Base-by-base conservation (phyloP, 1,140 invertebrate genomes). In the Caenorhabditis brenneri region DNA sequence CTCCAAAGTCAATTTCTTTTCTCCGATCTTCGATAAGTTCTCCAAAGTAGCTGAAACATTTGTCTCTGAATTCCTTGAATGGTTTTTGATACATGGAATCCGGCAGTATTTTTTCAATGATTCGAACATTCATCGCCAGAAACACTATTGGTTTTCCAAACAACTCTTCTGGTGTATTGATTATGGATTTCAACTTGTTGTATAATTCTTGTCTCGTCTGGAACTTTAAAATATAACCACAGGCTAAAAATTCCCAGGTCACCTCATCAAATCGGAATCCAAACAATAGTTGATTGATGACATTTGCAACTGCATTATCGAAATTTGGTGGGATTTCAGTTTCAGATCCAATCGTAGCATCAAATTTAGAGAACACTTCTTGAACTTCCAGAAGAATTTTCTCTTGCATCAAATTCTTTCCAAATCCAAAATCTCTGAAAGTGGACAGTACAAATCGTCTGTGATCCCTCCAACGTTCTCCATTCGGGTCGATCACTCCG, bases 221-320 rank as follows among this genome's bases (percentile, higher is more conserved):
- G 2, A 81, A 24, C 5, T 1, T n/a, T n/a, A 5, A 55, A 42
- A 6, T 6, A 42, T 55, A 12, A 27, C 7, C 12, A 27, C 5
- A n/a, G 6, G 27, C 5, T 55, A 1, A 27, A n/a, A 22, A 55
- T n/a, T n/a, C n/a, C n/a, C n/a, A n/a, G n/a, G n/a, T n/a, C n/a
- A n/a, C 53, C 42, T 60, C 79, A 49, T 88, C 46, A 81, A 81
- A 80, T 39, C 79, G 46, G 36, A 80, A 81, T 22, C 83, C 46
- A 36, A 87, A 86, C 10, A 84, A 7, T 15, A 78, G 22, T 36
- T 78, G 60, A 65, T 83, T 85, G 55, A 87, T 88, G 7, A 81
- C 69, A 78, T 83, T 86, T 29, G 88, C 80, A 46, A 46, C 24
- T 24, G 65, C 65, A 24, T 74, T 74, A 42, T 74, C n/a, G 5